phyloP scores from a whole-genome alignment of 2,797 vertebrate species.

The Crocidura indochinensis region DNA sequence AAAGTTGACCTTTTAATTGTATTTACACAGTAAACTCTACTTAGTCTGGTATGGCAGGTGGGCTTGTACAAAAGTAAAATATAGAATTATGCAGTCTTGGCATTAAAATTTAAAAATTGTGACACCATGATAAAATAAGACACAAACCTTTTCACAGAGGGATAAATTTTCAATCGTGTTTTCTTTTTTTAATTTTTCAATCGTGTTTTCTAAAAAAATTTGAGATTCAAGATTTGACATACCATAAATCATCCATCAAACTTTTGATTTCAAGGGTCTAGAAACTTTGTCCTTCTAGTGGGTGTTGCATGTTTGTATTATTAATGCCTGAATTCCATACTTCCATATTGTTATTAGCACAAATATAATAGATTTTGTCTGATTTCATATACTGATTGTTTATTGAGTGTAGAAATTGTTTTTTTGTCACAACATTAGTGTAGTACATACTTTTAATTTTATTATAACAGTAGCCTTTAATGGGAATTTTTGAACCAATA shows the following conservation, averaged over 20 bases:
- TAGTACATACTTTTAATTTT: too few species aligned
- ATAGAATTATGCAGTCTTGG: neutral
- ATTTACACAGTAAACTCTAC: neutral
- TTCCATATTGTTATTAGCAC: neutral
- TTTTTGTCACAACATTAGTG: too few species aligned
- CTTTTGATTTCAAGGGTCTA: neutral
- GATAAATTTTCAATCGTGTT: neutral
- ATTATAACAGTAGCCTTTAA: neutral
- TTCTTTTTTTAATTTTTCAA: too few species aligned
- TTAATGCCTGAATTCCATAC: neutral
- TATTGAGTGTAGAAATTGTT: neutral
- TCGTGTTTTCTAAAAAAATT: neutral
- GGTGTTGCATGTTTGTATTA: neutral
- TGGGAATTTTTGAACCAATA: neutral
- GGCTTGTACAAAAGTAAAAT: neutral
- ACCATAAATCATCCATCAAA: neutral
- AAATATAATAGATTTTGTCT: too few species aligned
- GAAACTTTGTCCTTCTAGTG: neutral
- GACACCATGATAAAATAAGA: too few species aligned
- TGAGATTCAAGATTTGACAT: neutral
- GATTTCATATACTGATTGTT: neutral
- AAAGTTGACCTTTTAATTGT: neutral
- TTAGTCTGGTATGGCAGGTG: constrained; percentile 11
- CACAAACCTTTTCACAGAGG: neutral
- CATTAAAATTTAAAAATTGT: too few species aligned